phyloP scores from a whole-genome alignment of 2,888 invertebrate genomes.

The Temnothorax rugatulus region DNA sequence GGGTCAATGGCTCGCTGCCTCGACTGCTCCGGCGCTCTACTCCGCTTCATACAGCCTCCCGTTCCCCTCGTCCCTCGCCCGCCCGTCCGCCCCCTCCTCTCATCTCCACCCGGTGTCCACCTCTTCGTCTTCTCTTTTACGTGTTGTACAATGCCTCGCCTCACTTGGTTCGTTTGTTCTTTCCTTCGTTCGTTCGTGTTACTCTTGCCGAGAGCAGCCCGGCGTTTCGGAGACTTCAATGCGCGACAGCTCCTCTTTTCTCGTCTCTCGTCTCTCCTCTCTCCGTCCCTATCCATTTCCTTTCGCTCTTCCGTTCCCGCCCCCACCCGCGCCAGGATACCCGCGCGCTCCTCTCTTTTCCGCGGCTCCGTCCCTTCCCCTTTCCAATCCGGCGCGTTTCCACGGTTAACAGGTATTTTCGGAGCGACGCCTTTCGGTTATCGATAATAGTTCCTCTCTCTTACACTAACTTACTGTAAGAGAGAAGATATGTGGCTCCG shows the following conservation, averaged over 20 bases:
- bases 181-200: constrained; percentile 77
- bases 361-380: constrained; percentile 74
- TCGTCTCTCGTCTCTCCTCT: constrained; percentile 60
- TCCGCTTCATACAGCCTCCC: constrained; percentile 64
- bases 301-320: constrained; percentile 59
- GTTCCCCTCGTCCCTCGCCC: constrained; percentile 35
- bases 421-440: constrained; percentile 41
- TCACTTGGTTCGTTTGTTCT: constrained; percentile 60
- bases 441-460: constrained; percentile 14
- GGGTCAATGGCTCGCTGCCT: constrained; percentile 80
- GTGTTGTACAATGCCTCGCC: constrained; percentile 59
- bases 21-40: constrained; percentile 58
- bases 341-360: constrained; percentile 54
- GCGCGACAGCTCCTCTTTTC: constrained; percentile 81
- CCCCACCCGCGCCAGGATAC: constrained; percentile 45
- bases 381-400: constrained; percentile 69
- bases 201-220: constrained; percentile 74
- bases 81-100: neutral
- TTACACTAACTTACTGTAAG: neutral
- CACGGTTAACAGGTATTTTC: constrained; percentile 70
- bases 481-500: neutral
- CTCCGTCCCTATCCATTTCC: constrained; percentile 35
- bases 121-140: constrained; percentile 56
- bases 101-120: constrained; percentile 37
- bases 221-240: constrained; percentile 84